A percentile compares a stretch with the other conserved stretches of the same genome.
Evolutionary conservation across 2,113 vertebrate genomes (phyloP).

Genomic region (Brachypteracias leptosomus): DNA sequence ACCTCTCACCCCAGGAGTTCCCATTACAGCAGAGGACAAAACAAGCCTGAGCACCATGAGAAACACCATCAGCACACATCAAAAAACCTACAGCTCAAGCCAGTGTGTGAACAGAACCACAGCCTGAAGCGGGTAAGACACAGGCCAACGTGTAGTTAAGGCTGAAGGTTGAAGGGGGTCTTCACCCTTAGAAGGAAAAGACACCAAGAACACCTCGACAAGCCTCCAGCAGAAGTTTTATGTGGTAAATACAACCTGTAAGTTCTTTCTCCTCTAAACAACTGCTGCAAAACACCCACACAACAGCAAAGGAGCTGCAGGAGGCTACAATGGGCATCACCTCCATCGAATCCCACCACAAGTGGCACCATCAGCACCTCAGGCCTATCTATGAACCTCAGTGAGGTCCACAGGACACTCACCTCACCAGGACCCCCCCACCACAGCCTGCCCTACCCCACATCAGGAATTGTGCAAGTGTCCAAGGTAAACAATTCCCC

Average conservation of each 20-base stretch:
- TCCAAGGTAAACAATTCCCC: neutral
- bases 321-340: fast-evolving
- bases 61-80: neutral
- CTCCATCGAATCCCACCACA: neutral
- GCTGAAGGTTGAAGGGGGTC: neutral
- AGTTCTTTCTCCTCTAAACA: neutral
- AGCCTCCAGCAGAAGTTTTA: neutral
- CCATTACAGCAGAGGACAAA: neutral
- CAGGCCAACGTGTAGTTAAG: fast-evolving
- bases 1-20: neutral
- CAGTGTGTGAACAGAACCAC: fast-evolving
- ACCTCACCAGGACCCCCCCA: too few species aligned
- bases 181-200: neutral
- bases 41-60: neutral
- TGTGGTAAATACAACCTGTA: neutral
- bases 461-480: neutral
- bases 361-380: neutral
- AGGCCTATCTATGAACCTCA: fast-evolving
- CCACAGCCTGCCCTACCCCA: neutral
- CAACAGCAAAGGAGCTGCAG: neutral
- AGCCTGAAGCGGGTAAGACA: fast-evolving
- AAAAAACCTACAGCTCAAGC: neutral
- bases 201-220: neutral
- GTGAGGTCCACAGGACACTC: neutral
- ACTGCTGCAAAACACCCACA: neutral